phyloP scores from a whole-genome alignment of 2,113 vertebrate genomes.

The Megaptera novaeangliae region DNA sequence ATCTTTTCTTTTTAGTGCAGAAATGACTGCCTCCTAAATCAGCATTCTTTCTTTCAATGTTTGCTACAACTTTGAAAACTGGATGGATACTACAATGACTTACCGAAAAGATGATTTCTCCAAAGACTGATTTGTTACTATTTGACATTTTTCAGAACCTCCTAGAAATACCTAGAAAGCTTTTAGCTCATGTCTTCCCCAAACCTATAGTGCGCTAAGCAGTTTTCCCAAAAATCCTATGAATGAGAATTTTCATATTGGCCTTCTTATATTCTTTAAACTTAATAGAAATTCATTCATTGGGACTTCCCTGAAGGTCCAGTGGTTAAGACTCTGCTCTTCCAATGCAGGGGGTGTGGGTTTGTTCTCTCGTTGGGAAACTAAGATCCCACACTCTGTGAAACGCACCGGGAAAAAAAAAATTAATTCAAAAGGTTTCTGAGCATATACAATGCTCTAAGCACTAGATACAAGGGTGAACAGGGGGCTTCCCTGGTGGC shows the following conservation, averaged over 20 bases:
- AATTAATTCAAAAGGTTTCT: not conserved
- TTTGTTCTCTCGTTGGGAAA: no score
- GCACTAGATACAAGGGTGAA: not conserved
- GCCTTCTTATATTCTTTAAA: not conserved
- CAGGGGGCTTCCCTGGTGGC: no score
- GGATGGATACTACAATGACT: not conserved
- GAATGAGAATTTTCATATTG: not conserved
- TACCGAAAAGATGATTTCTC: not conserved
- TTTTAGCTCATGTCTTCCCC: not conserved
- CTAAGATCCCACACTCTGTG: no score
- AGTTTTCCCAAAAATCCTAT: not conserved
- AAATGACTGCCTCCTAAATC: not conserved
- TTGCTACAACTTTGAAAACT: not conserved
- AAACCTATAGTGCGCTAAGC: not conserved
- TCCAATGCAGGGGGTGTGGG: no score
- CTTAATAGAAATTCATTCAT: not conserved
- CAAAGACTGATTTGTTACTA: not conserved
- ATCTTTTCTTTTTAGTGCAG: not conserved
- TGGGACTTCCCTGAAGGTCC: no score
- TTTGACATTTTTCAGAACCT: not conserved
- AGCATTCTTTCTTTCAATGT: not conserved
- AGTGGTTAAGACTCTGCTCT: no score
- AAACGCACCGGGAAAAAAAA: no score
- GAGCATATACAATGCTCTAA: not conserved
- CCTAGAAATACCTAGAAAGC: not conserved